Conservation (phyloP, 2,113 vertebrate species). For the Athene cunicularia region DNA sequence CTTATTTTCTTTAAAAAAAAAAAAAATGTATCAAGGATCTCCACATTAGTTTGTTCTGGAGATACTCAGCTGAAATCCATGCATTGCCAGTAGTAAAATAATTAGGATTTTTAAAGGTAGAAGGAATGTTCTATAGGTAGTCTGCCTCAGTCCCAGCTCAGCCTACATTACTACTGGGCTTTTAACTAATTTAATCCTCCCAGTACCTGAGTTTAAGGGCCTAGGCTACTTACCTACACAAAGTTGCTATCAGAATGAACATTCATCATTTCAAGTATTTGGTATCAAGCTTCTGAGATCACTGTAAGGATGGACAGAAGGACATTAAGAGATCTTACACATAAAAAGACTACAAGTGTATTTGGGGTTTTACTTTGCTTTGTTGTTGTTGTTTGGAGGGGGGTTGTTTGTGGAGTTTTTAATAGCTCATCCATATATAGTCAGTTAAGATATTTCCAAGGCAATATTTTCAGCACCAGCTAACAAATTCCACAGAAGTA, state of each 20-base stretch:
- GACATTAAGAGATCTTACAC: neutral
- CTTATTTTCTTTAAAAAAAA: neutral
- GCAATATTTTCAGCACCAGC: neutral
- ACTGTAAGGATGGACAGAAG: neutral
- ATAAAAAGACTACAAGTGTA: neutral
- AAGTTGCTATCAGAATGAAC: neutral
- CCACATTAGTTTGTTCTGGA: neutral
- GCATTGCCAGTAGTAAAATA: neutral
- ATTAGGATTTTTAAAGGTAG: neutral
- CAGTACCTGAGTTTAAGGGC: neutral
- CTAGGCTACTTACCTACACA: neutral
- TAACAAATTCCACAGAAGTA: neutral
- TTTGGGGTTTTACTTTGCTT: rapidly evolving
- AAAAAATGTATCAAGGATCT: neutral
- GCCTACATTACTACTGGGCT: neutral
- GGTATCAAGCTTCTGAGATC: neutral
- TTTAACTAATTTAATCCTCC: neutral
- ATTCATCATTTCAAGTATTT: neutral
- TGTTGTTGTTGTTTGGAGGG: neutral
- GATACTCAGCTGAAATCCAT: neutral
- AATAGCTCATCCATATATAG: neutral
- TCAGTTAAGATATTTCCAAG: neutral
- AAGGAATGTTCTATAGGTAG: neutral
- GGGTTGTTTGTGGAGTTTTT: neutral
- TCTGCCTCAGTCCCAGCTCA: neutral